Evolutionary conservation across 1,140 invertebrate genomes (phyloP).

Genomic region (Oncopeltus fasciatus): DNA sequence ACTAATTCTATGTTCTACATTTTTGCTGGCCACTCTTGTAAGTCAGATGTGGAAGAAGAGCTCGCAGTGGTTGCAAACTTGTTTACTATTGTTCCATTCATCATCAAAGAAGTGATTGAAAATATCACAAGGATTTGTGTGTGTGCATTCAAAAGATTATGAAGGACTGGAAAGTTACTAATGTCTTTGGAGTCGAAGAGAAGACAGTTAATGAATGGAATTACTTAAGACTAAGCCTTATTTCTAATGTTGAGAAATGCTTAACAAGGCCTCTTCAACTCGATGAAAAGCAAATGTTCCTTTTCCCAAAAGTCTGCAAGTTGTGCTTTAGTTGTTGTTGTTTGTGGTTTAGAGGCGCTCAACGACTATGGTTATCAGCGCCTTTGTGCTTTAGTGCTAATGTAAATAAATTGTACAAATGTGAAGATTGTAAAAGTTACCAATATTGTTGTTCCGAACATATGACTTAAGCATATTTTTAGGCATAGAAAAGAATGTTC

Average conservation of each 20-base stretch:
- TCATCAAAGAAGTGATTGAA: not conserved
- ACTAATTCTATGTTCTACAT: no score
- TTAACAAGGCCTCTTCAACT: not conserved
- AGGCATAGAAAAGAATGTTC: not conserved
- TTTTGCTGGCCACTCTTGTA: not conserved
- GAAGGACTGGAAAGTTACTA: not conserved
- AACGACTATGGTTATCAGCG: no score
- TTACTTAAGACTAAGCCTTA: not conserved
- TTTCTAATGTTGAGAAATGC: not conserved
- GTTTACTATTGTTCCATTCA: not conserved
- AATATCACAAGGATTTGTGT: not conserved
- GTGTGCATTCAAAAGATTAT: not conserved
- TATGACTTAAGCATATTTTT: not conserved
- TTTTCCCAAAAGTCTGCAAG: slow-evolving; percentile 2
- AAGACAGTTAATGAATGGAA: not conserved
- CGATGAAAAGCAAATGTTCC: not conserved
- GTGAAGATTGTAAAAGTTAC: not conserved
- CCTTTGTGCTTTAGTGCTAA: no score
- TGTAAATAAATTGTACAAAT: not conserved
- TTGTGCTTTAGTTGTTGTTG: no score
- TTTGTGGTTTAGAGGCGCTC: no score
- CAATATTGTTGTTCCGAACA: not conserved
- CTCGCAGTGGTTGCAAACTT: not conserved
- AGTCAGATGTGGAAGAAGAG: not conserved
- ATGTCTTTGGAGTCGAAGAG: not conserved